phyloP scores from a whole-genome alignment of 2,888 invertebrate genomes.

The Himalopsyche anomala region DNA sequence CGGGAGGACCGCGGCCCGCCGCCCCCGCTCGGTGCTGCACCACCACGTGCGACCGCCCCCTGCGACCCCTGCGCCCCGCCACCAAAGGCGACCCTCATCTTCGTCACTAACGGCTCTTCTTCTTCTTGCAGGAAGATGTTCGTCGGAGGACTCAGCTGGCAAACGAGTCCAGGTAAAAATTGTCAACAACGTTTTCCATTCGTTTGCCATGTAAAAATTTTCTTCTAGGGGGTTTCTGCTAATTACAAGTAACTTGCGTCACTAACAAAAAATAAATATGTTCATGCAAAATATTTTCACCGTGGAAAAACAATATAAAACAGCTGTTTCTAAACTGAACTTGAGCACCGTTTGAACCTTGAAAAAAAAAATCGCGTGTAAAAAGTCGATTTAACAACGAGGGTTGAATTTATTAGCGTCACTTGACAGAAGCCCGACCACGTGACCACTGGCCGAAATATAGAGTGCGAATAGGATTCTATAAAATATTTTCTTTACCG shows the following conservation, averaged over 20 bases:
- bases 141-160: constrained; percentile 99
- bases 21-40: constrained; percentile 49
- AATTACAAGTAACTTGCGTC: background rate
- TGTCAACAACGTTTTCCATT: constrained; percentile 43
- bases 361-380: constrained; percentile 16
- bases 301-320: background rate
- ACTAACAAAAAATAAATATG: background rate
- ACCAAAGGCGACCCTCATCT: constrained; percentile 54
- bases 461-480: background rate
- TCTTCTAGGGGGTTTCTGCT: constrained; percentile 5
- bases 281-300: background rate
- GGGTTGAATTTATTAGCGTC: constrained; percentile 11
- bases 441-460: constrained; percentile 7
- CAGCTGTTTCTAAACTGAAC: constrained; percentile 1
- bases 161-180: constrained; percentile 97
- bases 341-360: background rate
- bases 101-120: constrained; percentile 71
- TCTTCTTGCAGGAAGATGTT: constrained; percentile 98
- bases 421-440: background rate
- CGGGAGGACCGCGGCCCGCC: constrained; percentile 46
- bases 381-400: constrained; percentile 20
- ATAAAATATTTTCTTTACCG: background rate
- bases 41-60: constrained; percentile 60
- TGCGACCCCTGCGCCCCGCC: constrained; percentile 65
- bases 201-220: constrained; percentile 49